phyloP scores from a whole-genome alignment of 2,797 vertebrate genomes.

The Pygocentrus nattereri region DNA sequence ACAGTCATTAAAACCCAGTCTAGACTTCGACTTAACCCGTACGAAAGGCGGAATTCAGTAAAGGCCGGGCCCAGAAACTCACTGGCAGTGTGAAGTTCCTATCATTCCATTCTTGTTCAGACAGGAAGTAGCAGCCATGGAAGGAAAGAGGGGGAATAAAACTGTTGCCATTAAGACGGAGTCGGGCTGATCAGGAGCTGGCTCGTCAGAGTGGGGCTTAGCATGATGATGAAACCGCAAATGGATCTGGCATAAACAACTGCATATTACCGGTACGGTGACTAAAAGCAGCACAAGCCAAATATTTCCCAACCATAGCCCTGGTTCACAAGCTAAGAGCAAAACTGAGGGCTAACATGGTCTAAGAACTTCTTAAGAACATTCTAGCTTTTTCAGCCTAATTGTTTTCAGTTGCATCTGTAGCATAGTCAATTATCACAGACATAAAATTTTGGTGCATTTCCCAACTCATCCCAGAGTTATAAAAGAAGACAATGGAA shows the following conservation, averaged over 20 bases:
- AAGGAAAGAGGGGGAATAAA: constrained; percentile 71
- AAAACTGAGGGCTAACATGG: constrained; percentile 1
- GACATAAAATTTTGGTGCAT: no score
- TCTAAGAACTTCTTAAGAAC: constrained; percentile 9
- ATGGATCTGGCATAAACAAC: constrained; percentile 59
- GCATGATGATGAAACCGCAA: constrained; percentile 62
- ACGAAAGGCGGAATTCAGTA: constrained; percentile 58
- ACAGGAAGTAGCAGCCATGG: constrained; percentile 77
- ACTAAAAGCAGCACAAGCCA: constrained; percentile 47
- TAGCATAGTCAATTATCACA: neutral
- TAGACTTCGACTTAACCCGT: constrained; percentile 79
- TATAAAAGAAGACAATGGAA: neutral
- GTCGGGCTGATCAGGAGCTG: constrained; percentile 60
- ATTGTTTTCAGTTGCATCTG: neutral
- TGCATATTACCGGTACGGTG: constrained; percentile 51
- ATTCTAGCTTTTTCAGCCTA: neutral
- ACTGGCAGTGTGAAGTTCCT: constrained; percentile 75
- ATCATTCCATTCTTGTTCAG: constrained; percentile 80
- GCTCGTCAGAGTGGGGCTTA: constrained; percentile 39
- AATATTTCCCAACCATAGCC: constrained; percentile 35
- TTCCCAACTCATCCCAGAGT: no score
- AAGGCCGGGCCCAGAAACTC: constrained; percentile 56
- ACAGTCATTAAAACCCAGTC: constrained; percentile 82
- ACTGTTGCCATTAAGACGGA: constrained; percentile 68
- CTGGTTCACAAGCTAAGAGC: constrained; percentile 14